Evolutionary conservation across 2,113 vertebrate species (phyloP).

Genomic region (Tragelaphus strepsiceros): DNA sequence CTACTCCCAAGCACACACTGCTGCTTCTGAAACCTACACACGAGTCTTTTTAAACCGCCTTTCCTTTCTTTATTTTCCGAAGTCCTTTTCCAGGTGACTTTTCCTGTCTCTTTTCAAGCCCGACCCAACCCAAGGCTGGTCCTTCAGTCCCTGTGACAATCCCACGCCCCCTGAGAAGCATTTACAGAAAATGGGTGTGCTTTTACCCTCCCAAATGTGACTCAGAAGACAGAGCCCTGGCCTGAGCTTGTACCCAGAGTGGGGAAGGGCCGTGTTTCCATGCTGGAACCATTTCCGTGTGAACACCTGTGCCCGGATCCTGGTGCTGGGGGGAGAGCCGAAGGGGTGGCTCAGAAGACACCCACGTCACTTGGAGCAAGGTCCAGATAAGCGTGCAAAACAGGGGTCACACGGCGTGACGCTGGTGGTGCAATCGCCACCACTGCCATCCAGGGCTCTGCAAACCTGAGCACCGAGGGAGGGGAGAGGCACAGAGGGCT

Average conservation of each 20-base stretch:
- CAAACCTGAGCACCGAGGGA: neutral
- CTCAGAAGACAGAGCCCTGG: neutral
- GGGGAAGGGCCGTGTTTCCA: neutral
- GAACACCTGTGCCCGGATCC: neutral
- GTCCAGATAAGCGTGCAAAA: fast-evolving
- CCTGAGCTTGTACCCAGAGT: neutral
- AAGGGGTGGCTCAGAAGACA: neutral
- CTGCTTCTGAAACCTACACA: neutral
- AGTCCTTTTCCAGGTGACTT: neutral
- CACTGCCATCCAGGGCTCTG: fast-evolving
- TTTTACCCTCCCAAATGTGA: neutral
- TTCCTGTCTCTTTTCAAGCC: neutral
- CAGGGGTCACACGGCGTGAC: fast-evolving
- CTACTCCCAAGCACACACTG: neutral
- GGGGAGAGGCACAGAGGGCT: neutral
- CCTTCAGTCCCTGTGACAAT: neutral
- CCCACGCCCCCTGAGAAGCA: neutral
- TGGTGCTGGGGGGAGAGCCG: neutral
- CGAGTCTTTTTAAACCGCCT: neutral
- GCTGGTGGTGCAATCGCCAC: neutral
- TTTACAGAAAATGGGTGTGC: too few species aligned
- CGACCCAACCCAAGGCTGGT: neutral
- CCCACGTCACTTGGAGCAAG: fast-evolving
- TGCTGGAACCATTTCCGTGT: fast-evolving
- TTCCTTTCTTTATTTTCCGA: neutral